A percentile compares a stretch with the other conserved stretches of the same genome.
phyloP scores from a whole-genome alignment of 2,113 vertebrate genomes.

The Macheiramphus alcinus region DNA sequence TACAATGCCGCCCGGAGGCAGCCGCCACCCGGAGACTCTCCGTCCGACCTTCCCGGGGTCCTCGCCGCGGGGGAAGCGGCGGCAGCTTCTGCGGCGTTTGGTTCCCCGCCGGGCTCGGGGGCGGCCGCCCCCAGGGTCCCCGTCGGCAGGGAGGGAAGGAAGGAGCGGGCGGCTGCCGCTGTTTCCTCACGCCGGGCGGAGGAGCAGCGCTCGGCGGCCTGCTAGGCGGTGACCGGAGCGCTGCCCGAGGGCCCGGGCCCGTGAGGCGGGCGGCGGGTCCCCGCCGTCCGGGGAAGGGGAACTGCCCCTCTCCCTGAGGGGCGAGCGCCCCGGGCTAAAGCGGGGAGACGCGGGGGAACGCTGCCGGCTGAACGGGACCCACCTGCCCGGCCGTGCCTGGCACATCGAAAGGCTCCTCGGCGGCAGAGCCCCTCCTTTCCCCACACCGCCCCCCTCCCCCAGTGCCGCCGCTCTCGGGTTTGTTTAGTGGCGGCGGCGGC shows the following conservation, averaged over 20 bases:
- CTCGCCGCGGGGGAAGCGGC: not conserved
- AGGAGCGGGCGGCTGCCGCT: not conserved
- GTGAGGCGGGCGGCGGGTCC: not conserved
- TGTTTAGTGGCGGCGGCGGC: constrained; percentile 43
- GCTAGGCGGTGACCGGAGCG: not conserved
- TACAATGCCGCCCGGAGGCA: not conserved
- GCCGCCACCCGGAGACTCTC: not conserved
- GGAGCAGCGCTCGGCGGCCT: not conserved
- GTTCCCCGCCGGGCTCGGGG: not conserved
- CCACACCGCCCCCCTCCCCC: not conserved
- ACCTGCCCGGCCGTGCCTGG: constrained; percentile 71
- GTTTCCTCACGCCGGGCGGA: not conserved
- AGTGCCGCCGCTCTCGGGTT: constrained; percentile 35
- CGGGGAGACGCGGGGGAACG: not conserved
- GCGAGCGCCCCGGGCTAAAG: not conserved
- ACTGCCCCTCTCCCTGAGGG: not conserved
- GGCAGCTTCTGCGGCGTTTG: not conserved
- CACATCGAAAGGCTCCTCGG: constrained; percentile 67
- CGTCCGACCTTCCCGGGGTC: not conserved
- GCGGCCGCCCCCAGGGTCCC: not conserved
- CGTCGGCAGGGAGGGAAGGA: not conserved
- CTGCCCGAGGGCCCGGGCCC: not conserved
- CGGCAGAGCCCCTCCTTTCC: not conserved
- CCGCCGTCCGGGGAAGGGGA: not conserved
- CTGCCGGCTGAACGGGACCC: not conserved